Evolutionary conservation across 2,888 invertebrate species (phyloP).

Genomic region (Mythimna albipuncta): DNA sequence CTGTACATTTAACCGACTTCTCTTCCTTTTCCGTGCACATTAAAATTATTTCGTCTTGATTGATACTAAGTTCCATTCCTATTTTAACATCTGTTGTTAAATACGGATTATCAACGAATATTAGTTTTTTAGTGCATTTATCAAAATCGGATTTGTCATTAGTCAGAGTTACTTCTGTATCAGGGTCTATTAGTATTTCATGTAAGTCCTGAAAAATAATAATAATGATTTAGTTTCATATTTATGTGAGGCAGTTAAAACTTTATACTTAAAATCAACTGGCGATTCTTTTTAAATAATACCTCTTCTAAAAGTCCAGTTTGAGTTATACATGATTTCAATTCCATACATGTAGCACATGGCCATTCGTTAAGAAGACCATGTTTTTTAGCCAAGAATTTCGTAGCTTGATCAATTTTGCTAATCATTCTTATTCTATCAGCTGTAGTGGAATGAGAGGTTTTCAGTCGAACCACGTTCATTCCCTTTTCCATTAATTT

Average conservation of each 20-base stretch:
- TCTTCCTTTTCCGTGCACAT: slow-evolving; percentile 62
- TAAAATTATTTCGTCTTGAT: slow-evolving; percentile 69
- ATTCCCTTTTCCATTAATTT: slow-evolving; percentile 87
- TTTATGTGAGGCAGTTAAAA: background rate
- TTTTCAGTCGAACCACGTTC: slow-evolving; percentile 81
- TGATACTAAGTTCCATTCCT: slow-evolving; percentile 70
- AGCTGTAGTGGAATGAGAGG: slow-evolving; percentile 69
- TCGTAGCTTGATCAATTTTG: slow-evolving; percentile 77
- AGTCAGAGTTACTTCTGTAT: slow-evolving; percentile 65
- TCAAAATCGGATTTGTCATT: slow-evolving; percentile 61
- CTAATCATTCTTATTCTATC: slow-evolving; percentile 76
- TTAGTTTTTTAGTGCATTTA: slow-evolving; percentile 68
- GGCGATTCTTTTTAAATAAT: slow-evolving; percentile 1
- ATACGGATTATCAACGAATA: slow-evolving; percentile 73
- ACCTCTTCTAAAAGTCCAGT: slow-evolving; percentile 89
- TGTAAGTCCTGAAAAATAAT: slow-evolving; percentile 58
- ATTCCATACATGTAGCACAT: slow-evolving; percentile 95
- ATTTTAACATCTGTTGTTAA: slow-evolving; percentile 65
- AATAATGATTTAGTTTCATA: background rate
- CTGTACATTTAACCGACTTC: slow-evolving; percentile 64
- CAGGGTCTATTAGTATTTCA: slow-evolving; percentile 56
- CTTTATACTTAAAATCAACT: background rate
- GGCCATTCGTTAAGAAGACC: slow-evolving; percentile 90
- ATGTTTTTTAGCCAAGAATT: slow-evolving; percentile 89
- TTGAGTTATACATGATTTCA: slow-evolving; percentile 96